Conservation (phyloP, 2,797 vertebrate genomes). For the Sylvia borin region DNA sequence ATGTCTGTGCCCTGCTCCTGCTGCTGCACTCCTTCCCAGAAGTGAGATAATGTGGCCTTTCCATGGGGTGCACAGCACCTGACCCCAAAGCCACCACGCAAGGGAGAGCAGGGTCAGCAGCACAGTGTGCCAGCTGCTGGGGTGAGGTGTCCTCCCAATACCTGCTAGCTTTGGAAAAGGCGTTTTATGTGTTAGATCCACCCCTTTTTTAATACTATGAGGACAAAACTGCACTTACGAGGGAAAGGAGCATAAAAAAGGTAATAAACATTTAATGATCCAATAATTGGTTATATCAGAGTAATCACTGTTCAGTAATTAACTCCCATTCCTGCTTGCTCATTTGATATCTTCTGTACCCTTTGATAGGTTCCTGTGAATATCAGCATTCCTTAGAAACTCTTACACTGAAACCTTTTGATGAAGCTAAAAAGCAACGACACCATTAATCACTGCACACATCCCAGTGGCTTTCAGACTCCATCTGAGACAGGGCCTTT, state of each 20-base stretch:
- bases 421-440: slow-evolving; percentile 65
- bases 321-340: slow-evolving; percentile 77
- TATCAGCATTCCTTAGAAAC: slow-evolving; percentile 71
- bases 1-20: neutral
- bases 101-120: neutral
- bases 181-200: slow-evolving; percentile 50
- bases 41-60: neutral
- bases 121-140: slow-evolving; percentile 16
- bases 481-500: neutral
- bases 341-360: slow-evolving; percentile 74
- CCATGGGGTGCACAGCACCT: neutral
- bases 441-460: slow-evolving; percentile 51
- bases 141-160: slow-evolving; percentile 53
- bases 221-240: slow-evolving; percentile 76
- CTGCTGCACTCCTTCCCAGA: neutral
- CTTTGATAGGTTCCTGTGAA: slow-evolving; percentile 75
- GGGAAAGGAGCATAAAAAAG: slow-evolving; percentile 76
- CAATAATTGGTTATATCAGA: slow-evolving; percentile 84
- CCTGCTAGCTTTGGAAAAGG: slow-evolving; percentile 38
- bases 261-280: slow-evolving; percentile 85
- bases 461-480: slow-evolving; percentile 42
- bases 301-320: slow-evolving; percentile 83
- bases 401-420: slow-evolving; percentile 68
- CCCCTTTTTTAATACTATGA: slow-evolving; percentile 68
- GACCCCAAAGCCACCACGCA: neutral